These are phyloP conservation scores for Asbolus verrucosus DNA, from an alignment of 1,140 invertebrate genomes.

Conservation along the genomic window DNA sequence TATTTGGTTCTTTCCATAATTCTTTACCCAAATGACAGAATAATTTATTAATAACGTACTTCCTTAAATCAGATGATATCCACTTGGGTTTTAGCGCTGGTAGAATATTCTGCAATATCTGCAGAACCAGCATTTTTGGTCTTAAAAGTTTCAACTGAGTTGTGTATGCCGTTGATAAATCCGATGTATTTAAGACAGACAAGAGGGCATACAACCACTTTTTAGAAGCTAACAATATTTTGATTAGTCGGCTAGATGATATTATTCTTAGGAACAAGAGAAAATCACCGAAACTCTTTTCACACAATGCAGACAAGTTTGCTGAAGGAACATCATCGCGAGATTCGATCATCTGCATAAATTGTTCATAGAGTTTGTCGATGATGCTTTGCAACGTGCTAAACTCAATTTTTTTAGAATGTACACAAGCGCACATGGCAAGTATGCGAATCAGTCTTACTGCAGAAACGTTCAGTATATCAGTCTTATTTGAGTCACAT, in stretches of 20 bases:
- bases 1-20: conserved; percentile 73
- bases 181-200: conserved; percentile 63
- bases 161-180: conserved; percentile 39
- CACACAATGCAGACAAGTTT: conserved; percentile 30
- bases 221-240: conserved; percentile 65
- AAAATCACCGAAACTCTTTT: conserved; percentile 68
- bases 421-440: conserved; percentile 67
- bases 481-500: conserved; percentile 43
- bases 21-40: conserved; percentile 69
- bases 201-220: conserved; percentile 69
- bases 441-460: conserved; percentile 70
- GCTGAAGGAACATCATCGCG: not conserved
- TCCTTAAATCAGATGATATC: conserved; percentile 55
- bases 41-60: conserved; percentile 69
- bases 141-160: conserved; percentile 63
- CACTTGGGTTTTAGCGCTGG: conserved; percentile 60
- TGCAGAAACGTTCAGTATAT: conserved; percentile 62
- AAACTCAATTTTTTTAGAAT: conserved; percentile 67
- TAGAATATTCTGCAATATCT: conserved; percentile 69
- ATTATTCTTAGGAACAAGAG: conserved; percentile 71
- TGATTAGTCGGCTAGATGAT: conserved; percentile 65
- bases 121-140: conserved; percentile 69
- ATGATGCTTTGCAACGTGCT: conserved; percentile 61
- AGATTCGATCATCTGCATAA: conserved; percentile 57
- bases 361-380: conserved; percentile 63